Percentiles rank a stretch among this genome's conserved stretches.
phyloP scores from a whole-genome alignment of 2,797 vertebrate species.

The Scolopax rusticola region DNA sequence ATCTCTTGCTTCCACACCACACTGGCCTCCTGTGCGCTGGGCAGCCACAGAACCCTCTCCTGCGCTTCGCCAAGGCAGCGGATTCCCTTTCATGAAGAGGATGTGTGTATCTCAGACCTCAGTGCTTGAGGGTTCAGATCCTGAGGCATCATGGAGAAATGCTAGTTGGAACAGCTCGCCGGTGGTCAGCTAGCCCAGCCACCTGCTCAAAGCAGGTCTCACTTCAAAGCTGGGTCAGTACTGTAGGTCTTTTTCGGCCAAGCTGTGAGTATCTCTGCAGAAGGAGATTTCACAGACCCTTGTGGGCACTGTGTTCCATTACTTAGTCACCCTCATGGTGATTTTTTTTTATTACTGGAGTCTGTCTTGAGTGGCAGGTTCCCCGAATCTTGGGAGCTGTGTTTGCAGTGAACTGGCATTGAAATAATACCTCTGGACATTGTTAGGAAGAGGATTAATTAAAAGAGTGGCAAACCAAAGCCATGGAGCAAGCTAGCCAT shows the following conservation, averaged over 20 bases:
- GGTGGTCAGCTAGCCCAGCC: background rate
- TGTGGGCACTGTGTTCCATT: background rate
- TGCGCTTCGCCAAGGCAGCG: background rate
- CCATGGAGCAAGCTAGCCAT: background rate
- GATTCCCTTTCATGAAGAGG: background rate
- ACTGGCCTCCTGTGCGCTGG: rapidly evolving
- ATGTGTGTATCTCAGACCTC: rapidly evolving
- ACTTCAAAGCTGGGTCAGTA: background rate
- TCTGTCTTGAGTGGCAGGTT: background rate
- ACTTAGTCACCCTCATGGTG: background rate
- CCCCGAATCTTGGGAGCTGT: background rate
- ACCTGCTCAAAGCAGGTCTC: background rate
- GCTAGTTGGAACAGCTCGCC: background rate
- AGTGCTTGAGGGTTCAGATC: background rate
- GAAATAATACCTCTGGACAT: background rate
- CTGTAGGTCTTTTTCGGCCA: background rate
- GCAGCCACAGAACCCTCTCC: rapidly evolving
- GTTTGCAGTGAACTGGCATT: background rate
- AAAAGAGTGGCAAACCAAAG: conserved; percentile 10
- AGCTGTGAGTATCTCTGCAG: background rate
- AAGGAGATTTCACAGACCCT: background rate
- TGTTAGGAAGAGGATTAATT: background rate
- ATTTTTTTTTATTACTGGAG: background rate
- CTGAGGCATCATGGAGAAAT: background rate
- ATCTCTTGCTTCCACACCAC: background rate